Evolutionary conservation across 2,888 invertebrate genomes (phyloP).

Genomic region (Lithosia quadra): DNA sequence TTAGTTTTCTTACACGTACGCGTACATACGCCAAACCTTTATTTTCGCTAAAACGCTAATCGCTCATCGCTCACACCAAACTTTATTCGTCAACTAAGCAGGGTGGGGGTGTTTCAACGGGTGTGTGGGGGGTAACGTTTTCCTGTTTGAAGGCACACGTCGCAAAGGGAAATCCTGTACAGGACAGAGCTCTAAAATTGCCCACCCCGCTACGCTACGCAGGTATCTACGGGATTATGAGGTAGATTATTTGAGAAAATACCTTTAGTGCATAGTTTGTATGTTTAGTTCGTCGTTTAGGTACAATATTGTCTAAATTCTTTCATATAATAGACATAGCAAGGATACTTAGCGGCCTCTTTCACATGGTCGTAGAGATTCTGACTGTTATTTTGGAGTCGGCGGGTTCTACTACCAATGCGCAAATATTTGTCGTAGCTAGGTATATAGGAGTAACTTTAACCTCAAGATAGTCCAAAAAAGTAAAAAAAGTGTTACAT

Average conservation of each 20-base stretch:
- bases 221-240: conserved; percentile 58
- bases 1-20: too few relatives aligned
- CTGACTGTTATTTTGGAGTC: not conserved
- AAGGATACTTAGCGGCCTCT: not conserved
- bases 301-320: not conserved
- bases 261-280: conserved; percentile 18
- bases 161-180: conserved; percentile 85
- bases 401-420: not conserved
- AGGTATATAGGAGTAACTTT: too few relatives aligned
- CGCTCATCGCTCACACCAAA: conserved; percentile 44
- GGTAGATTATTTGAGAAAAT: conserved; percentile 20
- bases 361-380: not conserved
- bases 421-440: not conserved
- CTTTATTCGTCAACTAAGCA: conserved; percentile 80
- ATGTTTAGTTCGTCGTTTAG: not conserved
- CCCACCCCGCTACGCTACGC: conserved; percentile 73
- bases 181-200: conserved; percentile 86
- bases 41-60: conserved; percentile 34
- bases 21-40: not conserved
- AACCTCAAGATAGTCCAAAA: too few relatives aligned
- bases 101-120: conserved; percentile 66
- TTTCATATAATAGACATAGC: not conserved
- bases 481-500: too few relatives aligned
- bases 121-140: conserved; percentile 74
- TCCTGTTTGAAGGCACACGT: conserved; percentile 86